Conservation (phyloP, 2,797 vertebrate genomes). For the Myotis vivesi region DNA sequence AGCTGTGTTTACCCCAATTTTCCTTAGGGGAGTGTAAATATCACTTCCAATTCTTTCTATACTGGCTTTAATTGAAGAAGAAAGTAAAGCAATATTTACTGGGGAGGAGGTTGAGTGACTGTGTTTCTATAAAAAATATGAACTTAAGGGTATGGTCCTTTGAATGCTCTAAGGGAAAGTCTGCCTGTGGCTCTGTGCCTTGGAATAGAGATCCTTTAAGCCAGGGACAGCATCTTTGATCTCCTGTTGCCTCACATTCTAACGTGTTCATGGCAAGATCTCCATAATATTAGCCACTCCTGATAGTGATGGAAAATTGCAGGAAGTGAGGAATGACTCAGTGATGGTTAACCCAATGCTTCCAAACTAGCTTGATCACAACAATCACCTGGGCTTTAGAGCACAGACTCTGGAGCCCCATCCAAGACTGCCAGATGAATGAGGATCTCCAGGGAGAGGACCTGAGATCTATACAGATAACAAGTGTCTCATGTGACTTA, state of each 20-base stretch:
- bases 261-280: not conserved
- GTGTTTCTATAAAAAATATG: slow-evolving; percentile 52
- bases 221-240: not conserved
- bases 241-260: not conserved
- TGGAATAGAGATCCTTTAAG: not conserved
- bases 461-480: not conserved
- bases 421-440: not conserved
- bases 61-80: slow-evolving; percentile 74
- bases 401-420: not conserved
- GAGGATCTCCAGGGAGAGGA: not conserved
- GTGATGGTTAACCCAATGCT: not conserved
- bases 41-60: slow-evolving; percentile 78
- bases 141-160: slow-evolving; percentile 8
- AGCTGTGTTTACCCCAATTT: slow-evolving; percentile 67
- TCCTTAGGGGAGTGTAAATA: slow-evolving; percentile 75
- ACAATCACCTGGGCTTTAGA: not conserved
- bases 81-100: slow-evolving; percentile 67
- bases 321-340: not conserved
- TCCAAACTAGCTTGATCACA: not conserved
- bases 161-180: slow-evolving; percentile 34
- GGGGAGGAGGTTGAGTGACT: slow-evolving; percentile 5
- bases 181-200: not conserved
- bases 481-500: not conserved
- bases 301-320: not conserved
- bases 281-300: not conserved